A percentile compares a stretch with the other conserved stretches of the same genome.
These are phyloP conservation scores for Drosophila kikkawai DNA, from an alignment of 1,140 invertebrate species.

Conservation along the genomic window DNA sequence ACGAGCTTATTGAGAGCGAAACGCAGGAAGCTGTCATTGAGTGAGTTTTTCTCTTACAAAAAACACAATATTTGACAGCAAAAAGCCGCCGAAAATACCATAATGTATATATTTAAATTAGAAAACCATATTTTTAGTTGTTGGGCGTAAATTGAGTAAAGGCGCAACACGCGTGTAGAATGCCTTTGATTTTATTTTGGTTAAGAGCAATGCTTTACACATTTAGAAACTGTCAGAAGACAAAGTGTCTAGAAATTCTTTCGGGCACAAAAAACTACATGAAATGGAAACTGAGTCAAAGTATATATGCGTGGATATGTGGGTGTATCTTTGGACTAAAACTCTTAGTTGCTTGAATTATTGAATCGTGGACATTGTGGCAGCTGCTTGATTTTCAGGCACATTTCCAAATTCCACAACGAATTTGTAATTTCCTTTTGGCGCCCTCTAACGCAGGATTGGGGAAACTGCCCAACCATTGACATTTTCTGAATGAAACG, in stretches of 20 bases:
- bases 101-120: constrained; percentile 40
- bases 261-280: constrained; percentile 18
- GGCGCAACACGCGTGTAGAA: constrained; percentile 31
- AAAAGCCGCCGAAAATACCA: not conserved
- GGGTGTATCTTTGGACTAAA: constrained; percentile 1
- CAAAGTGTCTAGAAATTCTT: constrained; percentile 58
- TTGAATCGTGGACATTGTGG: constrained; percentile 9
- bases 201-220: constrained; percentile 49
- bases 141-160: constrained; percentile 30
- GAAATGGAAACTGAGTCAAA: constrained; percentile 37
- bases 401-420: constrained; percentile 8
- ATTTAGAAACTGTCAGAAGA: constrained; percentile 78
- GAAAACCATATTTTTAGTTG: constrained; percentile 46
- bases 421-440: constrained; percentile 7
- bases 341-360: constrained; percentile 26
- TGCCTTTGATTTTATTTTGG: constrained; percentile 42
- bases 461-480: constrained; percentile 14
- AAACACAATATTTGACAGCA: not conserved
- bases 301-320: not conserved
- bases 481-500: constrained; percentile 47
- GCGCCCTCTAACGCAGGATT: constrained; percentile 22
- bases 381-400: constrained; percentile 20
- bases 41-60: constrained; percentile 17
- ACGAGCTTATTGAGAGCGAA: constrained; percentile 51
- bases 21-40: constrained; percentile 44